Evolutionary conservation across 1,140 invertebrate genomes (phyloP), one percentile per base, ranked within the genome.

Genomic region (Gonatopus flavifemur): DNA sequence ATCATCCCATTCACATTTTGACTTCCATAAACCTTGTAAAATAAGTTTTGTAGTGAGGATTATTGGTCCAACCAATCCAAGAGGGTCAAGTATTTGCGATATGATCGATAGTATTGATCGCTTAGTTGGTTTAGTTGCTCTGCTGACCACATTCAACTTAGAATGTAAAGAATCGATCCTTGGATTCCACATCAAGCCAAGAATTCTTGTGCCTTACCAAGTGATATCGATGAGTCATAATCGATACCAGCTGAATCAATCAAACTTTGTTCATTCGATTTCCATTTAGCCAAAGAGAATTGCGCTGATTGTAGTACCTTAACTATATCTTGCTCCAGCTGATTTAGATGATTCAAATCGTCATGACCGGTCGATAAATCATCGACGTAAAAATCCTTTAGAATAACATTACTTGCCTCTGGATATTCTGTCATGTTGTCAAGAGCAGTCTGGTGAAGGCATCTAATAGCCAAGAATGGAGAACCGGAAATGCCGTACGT

Each of bases 331-430:
- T 42, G 4, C 22, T 21, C 7, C 1, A 40, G n/a, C 30, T 65
- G 45, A n/a, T 57, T 55, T 15, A 3, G 5, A 0, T 12, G 40
- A 6, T 18, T 18, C 6, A 30, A 13, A 0, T 30, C 8, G 0
- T 30, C 13, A 0, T 5, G 28, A 0, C 76, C 72, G 24, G 65
- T 62, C 3, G 78, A 42, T 12, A 70, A 50, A 55, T 81, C 74
- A 42, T 81, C 77, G 4, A 79, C 67, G 51, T 79, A 81, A 47
- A 76, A 74, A 52, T 74, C 62, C 5, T 57, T 56, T 21, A 30
- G 20, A 18, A 77, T 63, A 2, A 67, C 52, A 20, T 60, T 25
- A 31, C 52, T 36, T 19, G 62, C 65, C 6, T 36, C 39, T 13
- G 70, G 58, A 56, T 52, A 67, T 3, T 47, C 36, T 2, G 36